Evolutionary conservation across 2,888 invertebrate genomes (phyloP), one percentile per base, ranked within the genome.

Genomic region (Lithophane semibrunnea): DNA sequence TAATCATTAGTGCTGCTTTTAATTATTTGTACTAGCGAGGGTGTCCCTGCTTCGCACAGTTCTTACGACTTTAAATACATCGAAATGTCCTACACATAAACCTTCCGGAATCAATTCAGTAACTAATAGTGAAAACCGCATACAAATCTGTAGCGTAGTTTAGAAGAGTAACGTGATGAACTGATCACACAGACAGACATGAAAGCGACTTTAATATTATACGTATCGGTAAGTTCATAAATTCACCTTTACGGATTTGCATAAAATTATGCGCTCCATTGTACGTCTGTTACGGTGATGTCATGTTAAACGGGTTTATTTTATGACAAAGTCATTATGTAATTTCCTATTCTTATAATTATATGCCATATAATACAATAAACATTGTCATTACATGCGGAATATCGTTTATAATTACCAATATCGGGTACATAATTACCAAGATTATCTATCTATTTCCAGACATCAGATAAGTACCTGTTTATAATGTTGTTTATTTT

Each of bases 1-100:
- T 58, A 80, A 66, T 79, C 24, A 73, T 64, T 84, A 80, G 42
- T 42, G 66, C 18, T 63, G 74, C 4, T 70, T 73, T 79, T 44
- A 61, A 61, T 81, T 66, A 61, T 56, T 78, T 69, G 61, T 65
- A 82, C 42, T 69, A 54, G 37, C 29, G 9, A 21, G 5, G 37
- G 37, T 37, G 37, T 5, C 12, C 5, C 10, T n/a, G n/a, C n/a
- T n/a, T 56, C 5, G n/a, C 3, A 52, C 10, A 56, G 5, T 24
- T n/a, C 5, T n/a, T 5, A 56, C 4, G 12, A 4, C 56, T n/a
- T 56, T 12, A 56, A 56, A 56, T n/a, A 56, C 10, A 54, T n/a
- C 10, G 3, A 54, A 54, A 54, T n/a, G n/a, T n/a, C n/a, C n/a
- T 9, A 44, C 16, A 10, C 16, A 65, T 10, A 10, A 24, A 44